These are phyloP conservation scores for Stegastes partitus DNA, from an alignment of 2,113 vertebrate species.

Conservation along the genomic window DNA sequence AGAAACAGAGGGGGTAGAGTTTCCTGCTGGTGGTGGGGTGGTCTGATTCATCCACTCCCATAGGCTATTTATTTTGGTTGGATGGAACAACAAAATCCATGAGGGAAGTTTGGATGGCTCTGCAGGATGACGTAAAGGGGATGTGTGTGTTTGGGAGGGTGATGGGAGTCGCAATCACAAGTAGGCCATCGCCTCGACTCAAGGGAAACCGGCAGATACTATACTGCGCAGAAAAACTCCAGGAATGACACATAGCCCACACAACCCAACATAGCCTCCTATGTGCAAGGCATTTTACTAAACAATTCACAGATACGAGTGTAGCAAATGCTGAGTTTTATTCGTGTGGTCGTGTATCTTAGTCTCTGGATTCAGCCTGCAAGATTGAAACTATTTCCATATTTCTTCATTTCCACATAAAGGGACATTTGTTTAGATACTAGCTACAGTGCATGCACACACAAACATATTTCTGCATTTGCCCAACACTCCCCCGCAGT, in stretches of 20 bases:
- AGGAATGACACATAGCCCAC: slow-evolving; percentile 33
- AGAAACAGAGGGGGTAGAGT: slow-evolving; percentile 9
- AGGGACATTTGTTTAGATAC: not conserved
- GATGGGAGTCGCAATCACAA: slow-evolving; percentile 42
- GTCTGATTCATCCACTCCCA: slow-evolving; percentile 73
- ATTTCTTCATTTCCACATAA: not conserved
- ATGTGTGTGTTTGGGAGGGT: slow-evolving; percentile 40
- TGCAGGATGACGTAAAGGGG: slow-evolving; percentile 55
- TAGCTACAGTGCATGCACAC: not conserved
- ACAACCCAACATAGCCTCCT: not conserved
- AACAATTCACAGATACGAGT: no score
- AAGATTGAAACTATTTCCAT: not conserved
- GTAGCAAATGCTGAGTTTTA: not conserved
- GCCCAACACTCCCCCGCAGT: slow-evolving; percentile 10
- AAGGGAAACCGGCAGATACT: not conserved
- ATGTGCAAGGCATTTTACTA: not conserved
- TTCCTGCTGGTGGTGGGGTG: slow-evolving; percentile 22
- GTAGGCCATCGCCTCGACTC: slow-evolving; percentile 30
- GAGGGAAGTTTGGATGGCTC: slow-evolving; percentile 43
- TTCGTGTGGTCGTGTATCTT: not conserved
- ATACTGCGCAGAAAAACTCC: slow-evolving; percentile 13
- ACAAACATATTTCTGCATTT: not conserved
- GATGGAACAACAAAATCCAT: slow-evolving; percentile 50
- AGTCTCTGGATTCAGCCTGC: not conserved
- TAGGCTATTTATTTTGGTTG: slow-evolving; percentile 72